A percentile compares a stretch with the other conserved stretches of the same genome.
Conservation (phyloP, 2,113 vertebrate genomes). For the Myiagra hebetior region DNA sequence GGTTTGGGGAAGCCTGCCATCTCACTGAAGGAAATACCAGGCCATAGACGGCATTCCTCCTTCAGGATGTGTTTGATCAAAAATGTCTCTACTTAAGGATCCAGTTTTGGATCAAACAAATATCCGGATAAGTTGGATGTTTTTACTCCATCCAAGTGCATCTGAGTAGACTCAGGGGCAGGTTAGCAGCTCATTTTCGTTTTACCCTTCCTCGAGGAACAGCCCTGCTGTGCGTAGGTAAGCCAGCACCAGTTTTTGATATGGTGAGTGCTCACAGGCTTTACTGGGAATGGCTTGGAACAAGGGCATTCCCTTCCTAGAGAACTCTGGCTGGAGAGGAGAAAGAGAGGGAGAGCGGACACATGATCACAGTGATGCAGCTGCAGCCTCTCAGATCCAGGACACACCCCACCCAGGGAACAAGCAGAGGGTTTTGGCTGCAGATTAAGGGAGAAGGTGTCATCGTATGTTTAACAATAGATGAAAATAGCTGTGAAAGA, state of each 20-base stretch:
- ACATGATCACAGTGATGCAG: background rate
- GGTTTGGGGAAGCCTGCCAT: background rate
- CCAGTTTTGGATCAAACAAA: background rate
- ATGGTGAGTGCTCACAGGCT: background rate
- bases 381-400: background rate
- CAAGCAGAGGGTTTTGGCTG: background rate
- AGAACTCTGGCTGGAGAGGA: background rate
- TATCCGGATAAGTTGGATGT: background rate
- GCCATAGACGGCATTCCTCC: background rate
- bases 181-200: background rate
- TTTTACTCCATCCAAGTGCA: background rate
- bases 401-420: background rate
- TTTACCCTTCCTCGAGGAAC: background rate
- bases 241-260: background rate
- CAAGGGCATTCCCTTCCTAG: background rate
- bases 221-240: background rate
- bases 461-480: conserved; percentile 32
- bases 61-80: background rate
- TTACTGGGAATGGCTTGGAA: background rate
- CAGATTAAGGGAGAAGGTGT: conserved; percentile 21
- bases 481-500: conserved; percentile 8
- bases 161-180: background rate
- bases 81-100: background rate
- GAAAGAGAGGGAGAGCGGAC: background rate
- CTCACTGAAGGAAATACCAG: background rate